Conservation (phyloP, 2,888 invertebrate genomes). For the Abrostola tripartita region DNA sequence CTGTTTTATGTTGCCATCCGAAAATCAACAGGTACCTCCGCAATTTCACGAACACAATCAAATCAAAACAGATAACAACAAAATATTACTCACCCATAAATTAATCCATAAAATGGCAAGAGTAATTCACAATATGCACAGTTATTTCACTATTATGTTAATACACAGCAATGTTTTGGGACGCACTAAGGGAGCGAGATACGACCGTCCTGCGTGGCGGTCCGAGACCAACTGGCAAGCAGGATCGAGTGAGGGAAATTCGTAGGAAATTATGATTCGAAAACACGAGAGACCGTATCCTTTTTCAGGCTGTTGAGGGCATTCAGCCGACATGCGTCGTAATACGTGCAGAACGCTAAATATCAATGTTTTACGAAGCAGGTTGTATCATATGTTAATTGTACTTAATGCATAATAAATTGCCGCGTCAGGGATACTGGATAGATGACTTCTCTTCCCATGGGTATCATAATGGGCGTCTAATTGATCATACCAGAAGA, state of each 20-base stretch:
- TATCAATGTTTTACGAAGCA: slow-evolving; percentile 21
- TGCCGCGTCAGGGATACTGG: too few relatives aligned
- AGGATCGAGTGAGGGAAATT: slow-evolving; percentile 11
- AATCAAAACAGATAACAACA: slow-evolving; percentile 7
- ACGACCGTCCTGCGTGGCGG: slow-evolving; percentile 16
- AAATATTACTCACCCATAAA: slow-evolving; percentile 49
- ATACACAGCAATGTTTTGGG: slow-evolving; percentile 43
- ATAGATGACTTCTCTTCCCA: too few relatives aligned
- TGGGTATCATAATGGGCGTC: too few relatives aligned
- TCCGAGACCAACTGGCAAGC: slow-evolving; percentile 43
- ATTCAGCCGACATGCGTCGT: slow-evolving; percentile 4
- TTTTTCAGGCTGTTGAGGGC: slow-evolving; percentile 21
- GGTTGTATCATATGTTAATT: too few relatives aligned
- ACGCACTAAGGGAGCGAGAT: slow-evolving; percentile 13
- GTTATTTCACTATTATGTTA: slow-evolving; percentile 48
- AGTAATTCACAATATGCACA: slow-evolving; percentile 46
- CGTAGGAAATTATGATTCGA: slow-evolving; percentile 36
- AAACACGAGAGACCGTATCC: slow-evolving; percentile 38
- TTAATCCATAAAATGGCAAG: slow-evolving; percentile 40
- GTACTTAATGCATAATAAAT: too few relatives aligned
- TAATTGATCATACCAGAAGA: too few relatives aligned
- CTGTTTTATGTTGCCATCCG: slow-evolving; percentile 30
- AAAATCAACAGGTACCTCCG: slow-evolving; percentile 55
- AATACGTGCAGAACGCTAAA: slow-evolving; percentile 20
- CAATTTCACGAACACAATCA: slow-evolving; percentile 11